phyloP scores from a whole-genome alignment of 2,888 invertebrate species.

The Nomada fabriciana region DNA sequence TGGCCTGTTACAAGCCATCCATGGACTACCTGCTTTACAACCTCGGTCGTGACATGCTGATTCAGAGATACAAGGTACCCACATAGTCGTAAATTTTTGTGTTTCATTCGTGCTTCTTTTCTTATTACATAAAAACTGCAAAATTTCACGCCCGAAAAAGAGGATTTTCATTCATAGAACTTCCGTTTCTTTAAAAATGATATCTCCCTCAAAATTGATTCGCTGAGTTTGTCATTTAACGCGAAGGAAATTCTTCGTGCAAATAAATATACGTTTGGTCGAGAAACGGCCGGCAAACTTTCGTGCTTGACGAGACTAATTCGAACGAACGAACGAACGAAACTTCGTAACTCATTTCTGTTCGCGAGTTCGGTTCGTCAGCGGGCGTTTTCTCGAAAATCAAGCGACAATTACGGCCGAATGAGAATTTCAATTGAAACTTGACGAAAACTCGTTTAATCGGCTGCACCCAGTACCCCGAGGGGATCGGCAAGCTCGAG shows the following conservation, averaged over 20 bases:
- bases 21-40: conserved; percentile 96
- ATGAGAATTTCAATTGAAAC: conserved; percentile 66
- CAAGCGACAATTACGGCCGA: conserved; percentile 65
- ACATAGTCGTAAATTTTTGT: not conserved
- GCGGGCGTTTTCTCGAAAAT: conserved; percentile 55
- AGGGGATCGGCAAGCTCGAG: conserved; percentile 91
- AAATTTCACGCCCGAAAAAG: too few species aligned
- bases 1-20: conserved; percentile 96
- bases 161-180: too few species aligned
- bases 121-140: not conserved
- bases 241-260: not conserved
- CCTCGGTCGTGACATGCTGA: conserved; percentile 93
- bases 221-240: not conserved
- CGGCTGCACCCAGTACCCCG: conserved; percentile 91
- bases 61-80: conserved; percentile 93
- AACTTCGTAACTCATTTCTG: conserved; percentile 57
- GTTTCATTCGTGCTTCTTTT: not conserved
- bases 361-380: conserved; percentile 47
- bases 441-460: conserved; percentile 68
- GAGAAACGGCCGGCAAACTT: conserved; percentile 30
- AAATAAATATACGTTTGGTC: not conserved
- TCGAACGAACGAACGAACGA: conserved; percentile 38
- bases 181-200: too few species aligned
- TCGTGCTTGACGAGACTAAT: conserved; percentile 42
- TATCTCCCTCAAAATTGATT: not conserved